Percentiles rank a stretch among this genome's conserved stretches.
phyloP scores from a whole-genome alignment of 2,113 vertebrate genomes.

The Centropus bengalensis region DNA sequence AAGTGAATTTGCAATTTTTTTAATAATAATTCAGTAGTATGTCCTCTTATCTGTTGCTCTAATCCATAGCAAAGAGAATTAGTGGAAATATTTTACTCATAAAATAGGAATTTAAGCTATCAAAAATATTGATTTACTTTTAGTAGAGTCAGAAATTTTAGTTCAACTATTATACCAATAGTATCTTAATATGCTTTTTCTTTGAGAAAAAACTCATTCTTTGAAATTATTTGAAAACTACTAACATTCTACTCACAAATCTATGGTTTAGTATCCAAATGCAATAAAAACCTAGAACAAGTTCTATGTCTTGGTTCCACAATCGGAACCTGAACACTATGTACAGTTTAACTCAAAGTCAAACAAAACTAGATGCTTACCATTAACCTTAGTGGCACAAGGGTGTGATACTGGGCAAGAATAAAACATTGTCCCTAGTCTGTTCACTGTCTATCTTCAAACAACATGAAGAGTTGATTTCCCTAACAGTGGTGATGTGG shows the following conservation, averaged over 20 bases:
- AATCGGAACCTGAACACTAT: not conserved
- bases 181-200: not conserved
- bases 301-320: not conserved
- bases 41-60: constrained; percentile 21
- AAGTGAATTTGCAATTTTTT: constrained; percentile 12
- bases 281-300: not conserved
- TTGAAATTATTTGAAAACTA: too few species aligned
- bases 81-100: not conserved
- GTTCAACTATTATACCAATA: not conserved
- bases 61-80: not conserved
- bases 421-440: not conserved
- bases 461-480: not conserved
- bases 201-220: not conserved
- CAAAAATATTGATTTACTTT: not conserved
- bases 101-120: not conserved
- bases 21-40: constrained; percentile 10
- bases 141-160: not conserved
- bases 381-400: not conserved
- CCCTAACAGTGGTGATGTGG: not conserved
- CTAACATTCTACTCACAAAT: not conserved
- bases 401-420: not conserved
- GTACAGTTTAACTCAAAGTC: not conserved
- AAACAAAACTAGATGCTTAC: not conserved
- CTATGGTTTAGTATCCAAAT: not conserved
- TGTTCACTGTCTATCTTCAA: not conserved